These are phyloP conservation scores for Etia nguti DNA, from an alignment of 2,113 vertebrate species.

Conservation along the genomic window DNA sequence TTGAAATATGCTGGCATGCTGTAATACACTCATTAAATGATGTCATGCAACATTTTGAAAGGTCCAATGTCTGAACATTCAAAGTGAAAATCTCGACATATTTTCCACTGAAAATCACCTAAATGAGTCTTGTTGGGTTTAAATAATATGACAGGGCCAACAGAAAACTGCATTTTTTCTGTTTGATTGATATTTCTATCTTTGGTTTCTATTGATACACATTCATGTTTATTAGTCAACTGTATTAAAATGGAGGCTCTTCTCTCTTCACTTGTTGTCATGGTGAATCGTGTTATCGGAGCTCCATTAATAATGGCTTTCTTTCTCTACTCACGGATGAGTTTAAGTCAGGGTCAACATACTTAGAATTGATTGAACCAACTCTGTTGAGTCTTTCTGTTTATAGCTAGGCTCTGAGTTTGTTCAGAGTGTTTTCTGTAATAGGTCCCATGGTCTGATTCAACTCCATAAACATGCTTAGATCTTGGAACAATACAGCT, in stretches of 20 bases:
- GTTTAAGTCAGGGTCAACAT: neutral
- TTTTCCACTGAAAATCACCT: neutral
- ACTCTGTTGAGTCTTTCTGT: neutral
- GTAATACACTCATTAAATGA: neutral
- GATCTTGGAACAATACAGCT: neutral
- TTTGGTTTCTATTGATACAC: neutral
- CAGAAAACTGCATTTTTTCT: neutral
- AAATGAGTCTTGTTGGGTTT: neutral
- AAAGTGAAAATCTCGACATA: neutral
- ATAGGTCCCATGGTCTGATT: neutral
- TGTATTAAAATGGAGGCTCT: neutral
- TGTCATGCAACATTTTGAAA: neutral
- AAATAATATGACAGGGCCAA: neutral
- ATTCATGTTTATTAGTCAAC: neutral
- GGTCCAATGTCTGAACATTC: neutral
- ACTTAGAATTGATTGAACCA: neutral
- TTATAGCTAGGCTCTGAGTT: neutral
- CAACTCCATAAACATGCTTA: neutral
- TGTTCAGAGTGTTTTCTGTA: neutral
- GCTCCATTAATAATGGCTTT: neutral
- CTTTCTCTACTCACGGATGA: accelerated
- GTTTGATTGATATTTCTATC: neutral
- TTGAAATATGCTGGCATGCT: neutral
- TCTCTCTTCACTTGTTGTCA: neutral
- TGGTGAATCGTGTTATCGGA: neutral